phyloP scores from a whole-genome alignment of 2,888 invertebrate species.

The Tenthredo scrophulariae region DNA sequence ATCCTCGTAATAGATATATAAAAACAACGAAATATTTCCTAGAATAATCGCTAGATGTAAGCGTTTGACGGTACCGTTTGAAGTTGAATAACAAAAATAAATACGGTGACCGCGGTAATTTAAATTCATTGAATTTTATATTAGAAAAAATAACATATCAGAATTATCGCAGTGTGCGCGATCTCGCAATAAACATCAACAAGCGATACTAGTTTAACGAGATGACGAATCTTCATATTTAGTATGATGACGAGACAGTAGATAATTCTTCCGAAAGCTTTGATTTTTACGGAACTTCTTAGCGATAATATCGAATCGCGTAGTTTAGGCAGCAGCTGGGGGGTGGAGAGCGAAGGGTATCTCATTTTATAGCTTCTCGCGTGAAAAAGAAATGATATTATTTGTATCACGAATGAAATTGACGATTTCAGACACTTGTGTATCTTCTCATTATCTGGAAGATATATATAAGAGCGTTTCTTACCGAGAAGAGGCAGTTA shows the following conservation, averaged over 20 bases:
- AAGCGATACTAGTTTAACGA: neutral
- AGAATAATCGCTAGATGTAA: neutral
- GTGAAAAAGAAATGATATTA: constrained; percentile 3
- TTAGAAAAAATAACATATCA: neutral
- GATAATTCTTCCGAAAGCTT: neutral
- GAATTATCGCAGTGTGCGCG: neutral
- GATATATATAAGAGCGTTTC: constrained; percentile 28
- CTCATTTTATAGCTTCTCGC: neutral
- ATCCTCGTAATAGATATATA: neutral
- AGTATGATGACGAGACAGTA: constrained; percentile 9
- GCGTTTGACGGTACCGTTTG: neutral
- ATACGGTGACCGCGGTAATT: neutral
- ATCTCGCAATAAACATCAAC: neutral
- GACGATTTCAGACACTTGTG: neutral
- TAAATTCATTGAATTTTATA: neutral
- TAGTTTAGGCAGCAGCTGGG: neutral
- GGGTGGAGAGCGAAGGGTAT: neutral
- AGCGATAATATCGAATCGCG: neutral
- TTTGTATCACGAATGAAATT: neutral
- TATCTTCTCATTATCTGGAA: neutral
- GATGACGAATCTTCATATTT: constrained; percentile 25
- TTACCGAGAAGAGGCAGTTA: constrained; percentile 26
- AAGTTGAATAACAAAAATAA: neutral
- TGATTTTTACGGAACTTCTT: neutral
- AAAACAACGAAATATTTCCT: neutral